Percentiles rank a stretch among this genome's conserved stretches.
Evolutionary conservation across 2,113 vertebrate genomes (phyloP).

Genomic region (Neotoma lepida): DNA sequence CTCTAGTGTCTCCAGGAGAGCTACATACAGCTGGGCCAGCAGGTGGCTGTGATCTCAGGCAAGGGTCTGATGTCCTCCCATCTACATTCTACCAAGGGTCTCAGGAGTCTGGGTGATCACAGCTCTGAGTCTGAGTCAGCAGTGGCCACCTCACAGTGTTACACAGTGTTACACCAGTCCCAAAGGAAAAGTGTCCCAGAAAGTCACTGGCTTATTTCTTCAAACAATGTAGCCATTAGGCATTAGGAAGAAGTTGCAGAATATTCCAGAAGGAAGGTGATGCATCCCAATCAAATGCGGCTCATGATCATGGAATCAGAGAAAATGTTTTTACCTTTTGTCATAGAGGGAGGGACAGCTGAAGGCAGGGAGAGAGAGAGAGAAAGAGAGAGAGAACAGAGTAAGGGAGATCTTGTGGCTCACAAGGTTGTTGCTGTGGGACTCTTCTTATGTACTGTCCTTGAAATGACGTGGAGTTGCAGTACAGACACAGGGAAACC

Average conservation of each 20-base stretch:
- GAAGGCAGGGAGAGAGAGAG: background rate
- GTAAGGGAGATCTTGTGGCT: background rate
- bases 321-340: background rate
- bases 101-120: background rate
- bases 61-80: background rate
- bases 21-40: no score
- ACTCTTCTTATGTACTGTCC: background rate
- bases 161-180: background rate
- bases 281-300: background rate
- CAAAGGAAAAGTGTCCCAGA: no score
- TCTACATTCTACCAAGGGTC: background rate
- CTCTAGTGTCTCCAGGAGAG: background rate
- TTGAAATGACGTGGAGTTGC: background rate
- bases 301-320: background rate
- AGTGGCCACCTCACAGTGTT: background rate
- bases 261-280: background rate
- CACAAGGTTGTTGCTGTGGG: background rate
- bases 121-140: background rate
- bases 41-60: no score
- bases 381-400: rapidly evolving
- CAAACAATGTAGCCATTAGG: background rate
- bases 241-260: background rate
- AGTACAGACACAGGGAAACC: rapidly evolving
- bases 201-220: background rate
- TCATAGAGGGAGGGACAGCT: no score